Evolutionary conservation across 2,797 vertebrate genomes (phyloP), one percentile per base, ranked within the genome.

Genomic region (Tapirus indicus): DNA sequence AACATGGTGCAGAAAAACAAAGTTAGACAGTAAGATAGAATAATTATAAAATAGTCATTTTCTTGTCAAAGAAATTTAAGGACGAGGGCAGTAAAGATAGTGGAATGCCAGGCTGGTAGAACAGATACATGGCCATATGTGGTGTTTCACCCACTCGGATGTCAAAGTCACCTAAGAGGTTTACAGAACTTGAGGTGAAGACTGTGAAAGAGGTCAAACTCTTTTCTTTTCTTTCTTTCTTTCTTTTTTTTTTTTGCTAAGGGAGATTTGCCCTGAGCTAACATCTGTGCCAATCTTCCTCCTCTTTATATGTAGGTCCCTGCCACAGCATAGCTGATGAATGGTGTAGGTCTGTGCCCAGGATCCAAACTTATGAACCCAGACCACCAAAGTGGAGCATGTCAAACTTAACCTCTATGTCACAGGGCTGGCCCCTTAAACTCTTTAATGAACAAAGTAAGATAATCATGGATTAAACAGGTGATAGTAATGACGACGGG

Each of bases 1-100:
- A 69, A 62, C 2, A 1, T 0, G 29, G 6, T 41, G 2, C 2
- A 71, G n/a, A 79, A 85, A 91, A 60, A 35, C 0, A 52, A 74
- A n/a, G 41, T 49, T 72, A 47, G 38, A 38, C 4, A 60, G 1
- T 44, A 56, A 88, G 62, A 62, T 13, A 62, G 20, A 77, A 54
- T 88, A 74, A 62, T 44, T 68, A 84, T 32, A 41, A 64, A 84
- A 78, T 41, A 69, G 23, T 88, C 56, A 58, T 74, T 96, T 91
- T 20, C 29, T 66, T 92, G 20, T 62, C 20, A 69, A 89, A 87
- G 12, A 85, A 52, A 29, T 69, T 4, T 13, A 41, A 83, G 64
- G 44, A 64, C 56, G 4, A 77, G 1, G 75, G 18, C 29, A 60
- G 2, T 72, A 32, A 88, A 80, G 27, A 58, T 6, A 71, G 5